phyloP scores from a whole-genome alignment of 2,113 vertebrate species.

The Charadrius vociferus region DNA sequence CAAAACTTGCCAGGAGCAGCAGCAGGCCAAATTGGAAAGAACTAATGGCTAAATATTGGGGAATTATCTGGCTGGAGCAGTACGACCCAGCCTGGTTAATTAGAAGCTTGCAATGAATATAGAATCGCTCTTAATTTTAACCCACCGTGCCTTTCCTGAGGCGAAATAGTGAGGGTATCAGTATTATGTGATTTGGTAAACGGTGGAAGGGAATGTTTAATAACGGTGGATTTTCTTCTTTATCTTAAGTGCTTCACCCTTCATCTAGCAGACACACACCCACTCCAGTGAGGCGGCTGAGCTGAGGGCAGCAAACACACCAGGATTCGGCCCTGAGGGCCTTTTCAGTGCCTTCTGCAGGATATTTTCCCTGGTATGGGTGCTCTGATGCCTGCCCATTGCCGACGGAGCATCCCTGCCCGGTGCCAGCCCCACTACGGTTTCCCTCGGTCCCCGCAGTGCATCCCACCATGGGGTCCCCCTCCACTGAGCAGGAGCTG shows the following conservation, averaged over 20 bases:
- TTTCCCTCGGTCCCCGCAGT: rapidly evolving
- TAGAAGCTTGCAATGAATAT: slow-evolving; percentile 37
- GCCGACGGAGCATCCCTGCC: neutral
- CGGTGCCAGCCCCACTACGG: rapidly evolving
- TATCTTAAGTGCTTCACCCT: neutral
- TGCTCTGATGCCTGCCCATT: neutral
- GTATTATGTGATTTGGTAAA: slow-evolving; percentile 12
- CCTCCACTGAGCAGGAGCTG: neutral
- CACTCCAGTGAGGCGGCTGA: rapidly evolving
- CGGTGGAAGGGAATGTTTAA: neutral
- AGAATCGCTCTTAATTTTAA: slow-evolving; percentile 38
- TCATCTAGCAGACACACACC: neutral
- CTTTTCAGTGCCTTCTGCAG: neutral
- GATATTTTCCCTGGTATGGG: neutral
- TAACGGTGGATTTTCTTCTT: slow-evolving; percentile 15
- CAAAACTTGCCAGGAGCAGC: slow-evolving; percentile 46
- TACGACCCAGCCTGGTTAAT: slow-evolving; percentile 2
- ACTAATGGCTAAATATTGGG: slow-evolving; percentile 45
- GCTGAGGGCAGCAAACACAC: neutral
- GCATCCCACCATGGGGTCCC: neutral
- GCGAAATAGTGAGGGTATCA: neutral
- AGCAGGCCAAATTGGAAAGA: slow-evolving; percentile 51
- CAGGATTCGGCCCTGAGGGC: neutral
- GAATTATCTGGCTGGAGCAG: slow-evolving; percentile 52
- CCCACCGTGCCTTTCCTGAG: neutral